Evolutionary conservation across 2,888 invertebrate genomes (phyloP), one percentile per base, ranked within the genome.

Genomic region (Plebejus argus): DNA sequence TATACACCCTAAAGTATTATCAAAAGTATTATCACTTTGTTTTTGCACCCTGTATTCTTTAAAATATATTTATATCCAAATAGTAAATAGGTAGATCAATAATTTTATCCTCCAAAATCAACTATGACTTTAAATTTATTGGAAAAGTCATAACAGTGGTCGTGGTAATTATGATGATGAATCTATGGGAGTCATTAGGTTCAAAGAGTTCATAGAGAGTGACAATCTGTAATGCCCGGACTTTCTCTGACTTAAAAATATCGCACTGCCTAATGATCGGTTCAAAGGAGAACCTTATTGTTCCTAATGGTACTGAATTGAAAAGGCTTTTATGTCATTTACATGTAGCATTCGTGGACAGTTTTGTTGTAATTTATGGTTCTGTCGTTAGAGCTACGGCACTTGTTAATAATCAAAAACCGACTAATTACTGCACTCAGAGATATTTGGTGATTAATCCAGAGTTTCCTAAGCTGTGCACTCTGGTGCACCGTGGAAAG

Each of bases 191-290:
- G 70, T 35, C 70, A 70, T 70, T 70, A 70, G 18, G 70, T 70
- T 35, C 70, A 70, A 70, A 70, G 70, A 35, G 33, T 70, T 35
- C 18, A 70, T 23, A 12, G 70, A 70, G 70, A 70, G 35, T 70
- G 70, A 70, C 70, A 70, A 35, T 35, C 33, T 35, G 35, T n/a
- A 70, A n/a, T 70, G 35, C 20, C 35, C n/a, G n/a, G 5, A 72
- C 72, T 72, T 72, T 72, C 72, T 23, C 72, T 72, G 45, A 45
- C 33, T 71, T 35, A 71, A 71, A 39, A 39, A 71, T 35, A 70
- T 70, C 35, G 35, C 35, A 70, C 33, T 12, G 35, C 39, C 71
- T 72, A 72, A 72, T 23, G 72, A 72, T 49, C 49, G 72, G 12
- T 45, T 39, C 20, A 39, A 49, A 45, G 72, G 49, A 23, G 45